Evolutionary conservation across 1,140 invertebrate species (phyloP).

Genomic region (Tetramorium simillimum): DNA sequence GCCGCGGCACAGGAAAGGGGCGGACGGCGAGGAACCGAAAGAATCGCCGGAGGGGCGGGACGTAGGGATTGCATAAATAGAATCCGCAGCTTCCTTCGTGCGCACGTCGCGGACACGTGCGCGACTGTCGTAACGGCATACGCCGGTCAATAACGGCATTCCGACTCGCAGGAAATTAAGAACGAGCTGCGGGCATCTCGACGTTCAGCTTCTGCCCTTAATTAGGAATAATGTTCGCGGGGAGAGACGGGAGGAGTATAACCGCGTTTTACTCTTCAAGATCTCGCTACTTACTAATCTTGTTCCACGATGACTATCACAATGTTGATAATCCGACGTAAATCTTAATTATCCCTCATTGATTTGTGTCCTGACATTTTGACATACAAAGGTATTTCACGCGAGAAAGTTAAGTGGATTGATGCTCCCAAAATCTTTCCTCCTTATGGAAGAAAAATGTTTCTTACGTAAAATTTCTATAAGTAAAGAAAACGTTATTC

Average conservation of each 20-base stretch:
- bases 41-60: neutral
- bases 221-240: slow-evolving; percentile 18
- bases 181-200: neutral
- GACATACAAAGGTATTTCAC: neutral
- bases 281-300: neutral
- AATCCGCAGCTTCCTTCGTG: neutral
- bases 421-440: neutral
- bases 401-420: neutral
- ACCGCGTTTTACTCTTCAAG: neutral
- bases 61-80: slow-evolving; percentile 46
- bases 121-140: slow-evolving; percentile 30
- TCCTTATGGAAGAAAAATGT: neutral
- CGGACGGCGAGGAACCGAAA: slow-evolving; percentile 12
- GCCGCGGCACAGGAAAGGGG: slow-evolving; percentile 6
- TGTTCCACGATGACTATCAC: slow-evolving; percentile 11
- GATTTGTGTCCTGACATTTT: neutral
- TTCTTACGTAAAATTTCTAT: neutral
- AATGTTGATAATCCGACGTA: slow-evolving; percentile 8
- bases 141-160: slow-evolving; percentile 33
- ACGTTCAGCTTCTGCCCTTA: slow-evolving; percentile 17
- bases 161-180: slow-evolving; percentile 29
- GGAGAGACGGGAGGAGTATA: neutral
- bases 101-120: neutral
- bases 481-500: neutral
- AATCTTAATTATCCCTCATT: neutral